Evolutionary conservation across 2,888 invertebrate genomes (phyloP).

Genomic region (Acleris emargana): DNA sequence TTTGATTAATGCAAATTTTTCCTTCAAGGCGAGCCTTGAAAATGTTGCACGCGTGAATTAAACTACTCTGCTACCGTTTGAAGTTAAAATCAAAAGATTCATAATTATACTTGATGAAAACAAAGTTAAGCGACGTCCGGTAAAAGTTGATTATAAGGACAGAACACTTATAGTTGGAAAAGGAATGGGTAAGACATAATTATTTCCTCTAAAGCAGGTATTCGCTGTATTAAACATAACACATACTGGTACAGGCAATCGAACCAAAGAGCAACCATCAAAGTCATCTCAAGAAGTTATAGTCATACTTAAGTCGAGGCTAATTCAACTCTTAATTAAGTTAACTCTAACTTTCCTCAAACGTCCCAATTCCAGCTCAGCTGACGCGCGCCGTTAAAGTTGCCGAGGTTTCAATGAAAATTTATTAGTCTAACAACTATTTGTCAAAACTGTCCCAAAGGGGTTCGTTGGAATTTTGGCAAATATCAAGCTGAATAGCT

Average conservation of each 20-base stretch:
- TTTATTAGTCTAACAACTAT: slow-evolving; percentile 80
- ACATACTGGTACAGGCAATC: slow-evolving; percentile 36
- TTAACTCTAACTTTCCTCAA: slow-evolving; percentile 71
- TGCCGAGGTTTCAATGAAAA: slow-evolving; percentile 78
- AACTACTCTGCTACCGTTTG: slow-evolving; percentile 20
- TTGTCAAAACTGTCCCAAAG: slow-evolving; percentile 79
- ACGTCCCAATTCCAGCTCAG: slow-evolving; percentile 71
- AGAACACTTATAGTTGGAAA: slow-evolving; percentile 18
- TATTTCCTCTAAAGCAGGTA: slow-evolving; percentile 29
- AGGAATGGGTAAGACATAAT: slow-evolving; percentile 27
- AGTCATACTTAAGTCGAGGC: slow-evolving; percentile 73
- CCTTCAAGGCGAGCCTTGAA: slow-evolving; percentile 66
- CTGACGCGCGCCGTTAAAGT: slow-evolving; percentile 64
- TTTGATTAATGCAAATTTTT: slow-evolving; percentile 68
- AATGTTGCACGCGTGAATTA: slow-evolving; percentile 50
- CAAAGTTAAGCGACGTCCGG: slow-evolving; percentile 20
- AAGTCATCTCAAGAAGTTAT: slow-evolving; percentile 69
- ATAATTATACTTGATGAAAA: slow-evolving; percentile 16
- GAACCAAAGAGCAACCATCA: slow-evolving; percentile 55
- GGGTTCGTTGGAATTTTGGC: slow-evolving; percentile 66
- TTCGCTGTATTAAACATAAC: slow-evolving; percentile 14
- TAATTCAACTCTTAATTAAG: slow-evolving; percentile 79
- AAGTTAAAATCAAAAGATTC: slow-evolving; percentile 3
- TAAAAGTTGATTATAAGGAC: slow-evolving; percentile 34
- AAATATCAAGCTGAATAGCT: slow-evolving; percentile 69